Conservation (phyloP, 2,888 invertebrate genomes). For the Leptogaster cylindrica region DNA sequence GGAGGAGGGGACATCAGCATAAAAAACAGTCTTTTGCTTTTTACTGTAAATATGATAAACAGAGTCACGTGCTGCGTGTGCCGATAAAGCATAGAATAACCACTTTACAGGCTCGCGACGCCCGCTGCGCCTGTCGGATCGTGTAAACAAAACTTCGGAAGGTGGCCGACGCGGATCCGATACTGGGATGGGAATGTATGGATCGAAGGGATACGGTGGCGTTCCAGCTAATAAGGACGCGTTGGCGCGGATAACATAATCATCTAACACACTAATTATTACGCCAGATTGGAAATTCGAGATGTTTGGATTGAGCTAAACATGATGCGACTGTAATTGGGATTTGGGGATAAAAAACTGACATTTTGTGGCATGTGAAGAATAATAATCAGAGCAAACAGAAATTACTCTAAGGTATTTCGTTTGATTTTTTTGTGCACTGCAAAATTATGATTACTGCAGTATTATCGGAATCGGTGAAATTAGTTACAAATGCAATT, state of each 20-base stretch:
- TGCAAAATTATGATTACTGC: too few relatives aligned
- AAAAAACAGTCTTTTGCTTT: conserved; percentile 20
- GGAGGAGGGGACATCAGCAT: not conserved
- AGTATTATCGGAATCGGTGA: too few relatives aligned
- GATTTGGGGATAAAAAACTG: too few relatives aligned
- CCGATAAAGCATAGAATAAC: conserved; percentile 27
- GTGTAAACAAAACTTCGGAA: conserved; percentile 27
- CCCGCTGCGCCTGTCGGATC: conserved; percentile 30
- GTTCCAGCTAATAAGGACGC: conserved; percentile 45
- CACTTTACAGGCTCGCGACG: not conserved
- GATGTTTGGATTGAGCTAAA: too few relatives aligned
- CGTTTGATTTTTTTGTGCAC: too few relatives aligned
- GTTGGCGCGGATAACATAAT: conserved; percentile 54
- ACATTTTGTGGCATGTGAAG: too few relatives aligned
- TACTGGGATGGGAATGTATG: conserved; percentile 12
- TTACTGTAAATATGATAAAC: conserved; percentile 39
- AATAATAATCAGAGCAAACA: too few relatives aligned
- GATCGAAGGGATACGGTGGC: not conserved
- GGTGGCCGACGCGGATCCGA: not conserved
- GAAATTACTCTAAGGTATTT: too few relatives aligned
- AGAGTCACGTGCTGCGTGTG: conserved; percentile 37
- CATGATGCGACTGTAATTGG: too few relatives aligned
- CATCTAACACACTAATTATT: conserved; percentile 54
- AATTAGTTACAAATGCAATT: too few relatives aligned
- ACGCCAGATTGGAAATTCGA: too few relatives aligned